phyloP scores from a whole-genome alignment of 2,113 vertebrate genomes.

The Tragelaphus scriptus region DNA sequence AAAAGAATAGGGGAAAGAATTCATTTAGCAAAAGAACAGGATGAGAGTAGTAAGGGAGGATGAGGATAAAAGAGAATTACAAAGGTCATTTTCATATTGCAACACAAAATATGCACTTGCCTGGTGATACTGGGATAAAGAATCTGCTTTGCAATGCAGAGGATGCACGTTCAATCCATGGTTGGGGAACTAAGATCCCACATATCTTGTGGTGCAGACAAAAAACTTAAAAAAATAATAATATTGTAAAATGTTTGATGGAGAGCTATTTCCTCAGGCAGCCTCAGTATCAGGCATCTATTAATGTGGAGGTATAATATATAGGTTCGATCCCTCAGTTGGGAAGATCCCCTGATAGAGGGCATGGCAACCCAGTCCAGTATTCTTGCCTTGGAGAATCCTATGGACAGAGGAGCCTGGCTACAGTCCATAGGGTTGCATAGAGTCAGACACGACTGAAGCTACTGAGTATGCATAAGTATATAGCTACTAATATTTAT shows the following conservation, averaged over 20 bases:
- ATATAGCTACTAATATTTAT: neutral
- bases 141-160: neutral
- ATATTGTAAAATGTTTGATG: neutral
- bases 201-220: neutral
- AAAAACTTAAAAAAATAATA: neutral
- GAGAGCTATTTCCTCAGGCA: neutral
- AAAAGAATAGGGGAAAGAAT: neutral
- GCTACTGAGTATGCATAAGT: fast-evolving
- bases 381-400: neutral
- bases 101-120: neutral
- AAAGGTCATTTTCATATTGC: neutral
- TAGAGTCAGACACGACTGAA: neutral
- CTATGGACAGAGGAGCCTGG: neutral
- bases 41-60: neutral
- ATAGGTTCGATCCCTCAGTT: neutral
- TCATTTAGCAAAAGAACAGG: neutral
- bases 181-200: neutral
- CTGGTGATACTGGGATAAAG: neutral
- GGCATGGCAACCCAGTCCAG: neutral
- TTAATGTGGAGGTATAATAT: neutral
- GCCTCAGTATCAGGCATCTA: neutral
- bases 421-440: fast-evolving
- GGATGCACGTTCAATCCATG: fast-evolving
- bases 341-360: neutral
- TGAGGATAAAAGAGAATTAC: neutral